Percentiles rank a stretch among this genome's conserved stretches.
These are phyloP conservation scores for Cherax quadricarinatus DNA, from an alignment of 1,140 invertebrate species.

Conservation along the genomic window DNA sequence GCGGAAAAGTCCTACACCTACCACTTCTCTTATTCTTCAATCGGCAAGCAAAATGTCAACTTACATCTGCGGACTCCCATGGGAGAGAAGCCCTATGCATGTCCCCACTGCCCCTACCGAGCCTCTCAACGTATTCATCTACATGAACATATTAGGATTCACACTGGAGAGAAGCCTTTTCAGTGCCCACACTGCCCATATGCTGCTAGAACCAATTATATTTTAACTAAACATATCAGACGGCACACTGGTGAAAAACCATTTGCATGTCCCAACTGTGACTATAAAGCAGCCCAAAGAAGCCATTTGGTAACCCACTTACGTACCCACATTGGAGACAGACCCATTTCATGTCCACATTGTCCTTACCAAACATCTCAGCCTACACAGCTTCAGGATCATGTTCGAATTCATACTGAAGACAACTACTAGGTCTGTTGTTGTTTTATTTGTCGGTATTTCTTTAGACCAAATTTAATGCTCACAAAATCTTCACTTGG, in stretches of 20 bases:
- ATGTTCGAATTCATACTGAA: conserved; percentile 97
- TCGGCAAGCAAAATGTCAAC: conserved; percentile 33
- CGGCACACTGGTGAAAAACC: conserved; percentile 54
- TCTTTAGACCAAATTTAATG: neutral
- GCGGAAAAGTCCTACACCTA: conserved; percentile 52
- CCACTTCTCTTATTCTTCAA: conserved; percentile 37
- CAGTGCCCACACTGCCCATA: conserved; percentile 55
- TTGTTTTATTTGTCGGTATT: neutral
- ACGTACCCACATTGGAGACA: conserved; percentile 31
- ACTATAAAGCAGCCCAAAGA: conserved; percentile 54
- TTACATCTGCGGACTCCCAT: conserved; percentile 28
- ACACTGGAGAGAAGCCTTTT: conserved; percentile 59
- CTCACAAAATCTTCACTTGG: neutral
- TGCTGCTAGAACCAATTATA: conserved; percentile 85
- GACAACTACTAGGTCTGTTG: conserved; percentile 76
- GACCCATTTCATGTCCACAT: conserved; percentile 91
- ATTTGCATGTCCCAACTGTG: conserved; percentile 47
- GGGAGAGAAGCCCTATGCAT: conserved; percentile 51
- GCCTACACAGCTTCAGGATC: conserved; percentile 95
- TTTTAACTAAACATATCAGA: conserved; percentile 85
- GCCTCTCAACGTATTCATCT: conserved; percentile 61
- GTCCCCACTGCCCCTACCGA: conserved; percentile 64
- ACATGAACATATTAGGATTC: conserved; percentile 53
- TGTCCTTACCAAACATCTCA: conserved; percentile 93
- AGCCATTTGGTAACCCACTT: conserved; percentile 42